These are phyloP conservation scores for Sussaba pulchella DNA, from an alignment of 2,888 invertebrate species.

Conservation along the genomic window DNA sequence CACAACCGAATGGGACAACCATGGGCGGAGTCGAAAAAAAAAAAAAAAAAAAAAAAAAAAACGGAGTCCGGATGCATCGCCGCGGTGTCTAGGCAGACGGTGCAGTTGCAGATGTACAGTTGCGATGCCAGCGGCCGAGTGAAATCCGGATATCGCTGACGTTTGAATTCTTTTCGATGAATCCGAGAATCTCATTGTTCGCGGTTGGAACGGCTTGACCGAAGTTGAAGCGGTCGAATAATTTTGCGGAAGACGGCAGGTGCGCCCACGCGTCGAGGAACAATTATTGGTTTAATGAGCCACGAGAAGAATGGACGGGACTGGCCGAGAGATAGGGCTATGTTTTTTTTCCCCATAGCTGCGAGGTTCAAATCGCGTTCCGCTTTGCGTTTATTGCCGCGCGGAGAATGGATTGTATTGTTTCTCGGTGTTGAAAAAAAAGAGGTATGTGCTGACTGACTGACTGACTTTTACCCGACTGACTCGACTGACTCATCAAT, in stretches of 20 bases:
- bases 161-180: background rate
- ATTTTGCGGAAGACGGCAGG: conserved; percentile 3
- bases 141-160: conserved; percentile 1
- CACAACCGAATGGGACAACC: background rate
- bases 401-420: too few relatives aligned
- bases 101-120: background rate
- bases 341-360: conserved; percentile 15
- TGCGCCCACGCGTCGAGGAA: conserved; percentile 16
- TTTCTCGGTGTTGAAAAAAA: too few relatives aligned
- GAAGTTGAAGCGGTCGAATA: background rate
- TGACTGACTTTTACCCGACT: too few relatives aligned
- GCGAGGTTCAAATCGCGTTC: background rate
- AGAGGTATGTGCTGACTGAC: too few relatives aligned
- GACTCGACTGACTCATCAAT: too few relatives aligned
- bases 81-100: background rate
- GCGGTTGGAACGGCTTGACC: conserved; percentile 3
- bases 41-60: conserved; percentile 12
- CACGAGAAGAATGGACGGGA: conserved; percentile 60
- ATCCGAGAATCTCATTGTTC: background rate
- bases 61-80: conserved; percentile 27
- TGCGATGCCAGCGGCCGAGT: background rate
- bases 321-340: conserved; percentile 30
- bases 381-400: conserved; percentile 16
- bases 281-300: conserved; percentile 64
- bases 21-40: conserved; percentile 6